phyloP scores from a whole-genome alignment of 2,797 vertebrate genomes.

The Oreonectes daqikongensis region DNA sequence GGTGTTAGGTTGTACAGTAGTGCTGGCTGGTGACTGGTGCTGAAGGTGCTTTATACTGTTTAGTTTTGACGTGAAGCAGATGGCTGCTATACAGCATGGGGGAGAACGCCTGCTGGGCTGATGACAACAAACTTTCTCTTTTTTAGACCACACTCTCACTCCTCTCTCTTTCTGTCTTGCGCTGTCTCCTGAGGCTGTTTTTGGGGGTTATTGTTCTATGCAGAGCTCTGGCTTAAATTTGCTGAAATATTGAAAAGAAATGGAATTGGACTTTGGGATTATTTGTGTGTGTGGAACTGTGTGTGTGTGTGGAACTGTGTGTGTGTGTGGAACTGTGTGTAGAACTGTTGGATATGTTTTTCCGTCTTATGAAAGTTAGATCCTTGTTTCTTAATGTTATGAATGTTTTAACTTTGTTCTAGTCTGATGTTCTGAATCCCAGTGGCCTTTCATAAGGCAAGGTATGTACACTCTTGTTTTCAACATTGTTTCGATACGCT shows the following conservation, averaged over 20 bases:
- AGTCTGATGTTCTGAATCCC: constrained; percentile 21
- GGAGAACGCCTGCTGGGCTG: constrained; percentile 27
- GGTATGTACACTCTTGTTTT: constrained; percentile 72
- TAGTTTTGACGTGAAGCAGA: constrained; percentile 29
- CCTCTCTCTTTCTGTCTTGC: not conserved
- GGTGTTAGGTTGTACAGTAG: constrained; percentile 5
- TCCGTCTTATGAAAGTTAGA: not conserved
- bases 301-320: constrained; percentile 2
- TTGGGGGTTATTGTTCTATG: constrained; percentile 40
- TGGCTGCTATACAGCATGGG: constrained; percentile 18
- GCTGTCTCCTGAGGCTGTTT: constrained; percentile 18
- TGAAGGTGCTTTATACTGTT: constrained; percentile 30
- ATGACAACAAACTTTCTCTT: constrained; percentile 28
- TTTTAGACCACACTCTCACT: not conserved
- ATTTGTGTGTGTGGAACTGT: too few species aligned
- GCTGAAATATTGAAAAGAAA: constrained; percentile 51
- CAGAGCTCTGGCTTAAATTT: constrained; percentile 36
- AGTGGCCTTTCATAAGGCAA: constrained; percentile 61
- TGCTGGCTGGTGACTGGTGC: constrained; percentile 36
- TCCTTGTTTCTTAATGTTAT: not conserved
- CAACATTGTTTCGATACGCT: constrained; percentile 53
- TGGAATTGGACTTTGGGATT: constrained; percentile 13
- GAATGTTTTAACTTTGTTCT: constrained; percentile 9
- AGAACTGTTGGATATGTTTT: constrained; percentile 20
- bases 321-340: not conserved